Evolutionary conservation across 2,113 vertebrate species (phyloP).

Genomic region (Panthera leo): DNA sequence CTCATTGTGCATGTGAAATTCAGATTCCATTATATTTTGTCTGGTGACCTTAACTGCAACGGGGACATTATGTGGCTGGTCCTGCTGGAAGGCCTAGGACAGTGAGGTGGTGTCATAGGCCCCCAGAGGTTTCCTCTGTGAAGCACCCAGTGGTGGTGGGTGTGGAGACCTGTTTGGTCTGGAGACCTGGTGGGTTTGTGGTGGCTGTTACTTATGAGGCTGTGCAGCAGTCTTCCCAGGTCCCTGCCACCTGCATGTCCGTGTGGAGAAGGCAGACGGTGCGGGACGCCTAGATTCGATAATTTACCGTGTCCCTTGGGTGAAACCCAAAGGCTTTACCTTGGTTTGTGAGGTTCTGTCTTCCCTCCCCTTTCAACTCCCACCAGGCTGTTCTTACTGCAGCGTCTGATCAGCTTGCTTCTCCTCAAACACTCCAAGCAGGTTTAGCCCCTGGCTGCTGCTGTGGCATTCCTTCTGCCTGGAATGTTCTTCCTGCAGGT

Average conservation of each 20-base stretch:
- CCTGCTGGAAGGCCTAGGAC: background rate
- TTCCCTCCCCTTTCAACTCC: background rate
- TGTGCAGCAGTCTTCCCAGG: too few relatives aligned
- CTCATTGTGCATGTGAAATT: background rate
- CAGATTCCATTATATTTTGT: background rate
- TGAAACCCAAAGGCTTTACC: background rate
- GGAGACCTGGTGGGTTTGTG: background rate
- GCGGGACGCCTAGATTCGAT: background rate
- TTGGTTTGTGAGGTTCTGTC: background rate
- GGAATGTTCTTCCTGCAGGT: background rate
- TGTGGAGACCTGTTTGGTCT: background rate
- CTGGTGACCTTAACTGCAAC: background rate
- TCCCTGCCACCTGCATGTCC: background rate
- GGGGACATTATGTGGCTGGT: background rate
- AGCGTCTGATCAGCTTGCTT: background rate
- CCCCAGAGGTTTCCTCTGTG: background rate
- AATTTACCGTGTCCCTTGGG: background rate
- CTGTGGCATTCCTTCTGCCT: background rate
- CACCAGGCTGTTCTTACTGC: background rate
- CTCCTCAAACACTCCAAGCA: background rate
- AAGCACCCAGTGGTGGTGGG: background rate
- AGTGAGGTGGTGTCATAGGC: background rate
- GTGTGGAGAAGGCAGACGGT: background rate
- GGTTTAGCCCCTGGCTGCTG: rapidly evolving
- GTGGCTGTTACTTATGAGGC: background rate